phyloP scores from a whole-genome alignment of 2,113 vertebrate genomes.

The Paradoxurus hermaphroditus region DNA sequence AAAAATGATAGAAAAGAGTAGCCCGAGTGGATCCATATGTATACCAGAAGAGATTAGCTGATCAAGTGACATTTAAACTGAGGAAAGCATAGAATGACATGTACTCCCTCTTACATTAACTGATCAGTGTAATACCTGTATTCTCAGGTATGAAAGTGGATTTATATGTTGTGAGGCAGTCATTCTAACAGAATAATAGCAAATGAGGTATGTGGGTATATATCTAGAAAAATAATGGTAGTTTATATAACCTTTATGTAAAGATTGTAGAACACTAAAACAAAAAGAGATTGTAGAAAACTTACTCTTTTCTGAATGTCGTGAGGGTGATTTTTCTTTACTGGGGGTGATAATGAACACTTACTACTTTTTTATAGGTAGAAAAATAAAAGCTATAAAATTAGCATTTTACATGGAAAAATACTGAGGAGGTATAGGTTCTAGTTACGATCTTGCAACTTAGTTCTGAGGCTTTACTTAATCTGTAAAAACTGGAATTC shows the following conservation, averaged over 20 bases:
- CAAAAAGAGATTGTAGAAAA: neutral
- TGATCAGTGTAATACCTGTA: neutral
- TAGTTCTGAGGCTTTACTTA: constrained; percentile 18
- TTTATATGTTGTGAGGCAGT: constrained; percentile 9
- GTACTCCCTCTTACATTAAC: neutral
- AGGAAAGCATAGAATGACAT: neutral
- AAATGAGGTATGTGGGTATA: neutral
- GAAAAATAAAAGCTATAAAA: neutral
- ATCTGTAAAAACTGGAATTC: neutral
- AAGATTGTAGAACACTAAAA: neutral
- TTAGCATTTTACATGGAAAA: neutral
- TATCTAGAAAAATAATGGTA: neutral
- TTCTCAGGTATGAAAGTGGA: constrained; percentile 1
- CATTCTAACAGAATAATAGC: neutral
- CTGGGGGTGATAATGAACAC: neutral
- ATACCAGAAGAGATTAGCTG: neutral
- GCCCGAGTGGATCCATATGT: neutral
- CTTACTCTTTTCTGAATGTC: neutral
- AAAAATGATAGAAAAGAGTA: neutral
- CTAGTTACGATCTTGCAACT: neutral
- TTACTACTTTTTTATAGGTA: neutral
- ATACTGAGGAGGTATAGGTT: neutral
- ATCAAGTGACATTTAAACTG: neutral
- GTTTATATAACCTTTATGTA: constrained; percentile 16
- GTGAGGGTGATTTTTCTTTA: neutral